Conservation (phyloP, 2,888 invertebrate species). For the Sceliomorpha sp. region DNA sequence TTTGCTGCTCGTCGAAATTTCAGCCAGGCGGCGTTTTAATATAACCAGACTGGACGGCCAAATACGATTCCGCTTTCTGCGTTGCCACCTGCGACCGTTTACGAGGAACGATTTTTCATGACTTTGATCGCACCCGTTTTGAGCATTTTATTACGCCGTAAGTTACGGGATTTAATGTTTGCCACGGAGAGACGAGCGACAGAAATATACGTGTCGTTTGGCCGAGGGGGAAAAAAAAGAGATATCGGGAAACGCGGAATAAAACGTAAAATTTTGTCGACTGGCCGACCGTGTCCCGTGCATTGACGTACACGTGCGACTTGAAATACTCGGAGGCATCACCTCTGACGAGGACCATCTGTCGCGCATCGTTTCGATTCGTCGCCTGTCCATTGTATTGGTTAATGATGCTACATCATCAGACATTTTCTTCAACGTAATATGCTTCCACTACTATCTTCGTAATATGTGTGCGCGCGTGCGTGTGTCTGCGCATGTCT, state of each 20-base stretch:
- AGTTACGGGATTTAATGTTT: constrained; percentile 1
- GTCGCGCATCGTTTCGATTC: constrained; percentile 42
- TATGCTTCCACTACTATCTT: constrained; percentile 44
- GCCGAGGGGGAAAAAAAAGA: constrained; percentile 1
- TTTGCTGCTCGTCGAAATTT: constrained; percentile 36
- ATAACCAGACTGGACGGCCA: constrained; percentile 11
- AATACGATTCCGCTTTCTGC: constrained; percentile 16
- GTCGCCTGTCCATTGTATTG: constrained; percentile 43
- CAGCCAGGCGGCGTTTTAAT: constrained; percentile 23
- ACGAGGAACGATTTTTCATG: background rate
- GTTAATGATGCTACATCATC: constrained; percentile 44
- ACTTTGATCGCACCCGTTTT: background rate
- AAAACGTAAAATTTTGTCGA: constrained; percentile 36
- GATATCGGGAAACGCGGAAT: constrained; percentile 18
- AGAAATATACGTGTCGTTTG: background rate
- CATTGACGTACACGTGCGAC: constrained; percentile 37
- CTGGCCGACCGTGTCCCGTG: constrained; percentile 15
- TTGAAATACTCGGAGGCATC: constrained; percentile 38
- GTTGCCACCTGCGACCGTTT: background rate
- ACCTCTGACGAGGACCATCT: constrained; percentile 47
- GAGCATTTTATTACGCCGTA: background rate
- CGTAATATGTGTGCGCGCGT: no score
- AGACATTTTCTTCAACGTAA: constrained; percentile 31
- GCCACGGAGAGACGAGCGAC: background rate
- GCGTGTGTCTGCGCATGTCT: no score